Evolutionary conservation across 2,888 invertebrate genomes (phyloP).

Genomic region (Drosophila yooni): DNA sequence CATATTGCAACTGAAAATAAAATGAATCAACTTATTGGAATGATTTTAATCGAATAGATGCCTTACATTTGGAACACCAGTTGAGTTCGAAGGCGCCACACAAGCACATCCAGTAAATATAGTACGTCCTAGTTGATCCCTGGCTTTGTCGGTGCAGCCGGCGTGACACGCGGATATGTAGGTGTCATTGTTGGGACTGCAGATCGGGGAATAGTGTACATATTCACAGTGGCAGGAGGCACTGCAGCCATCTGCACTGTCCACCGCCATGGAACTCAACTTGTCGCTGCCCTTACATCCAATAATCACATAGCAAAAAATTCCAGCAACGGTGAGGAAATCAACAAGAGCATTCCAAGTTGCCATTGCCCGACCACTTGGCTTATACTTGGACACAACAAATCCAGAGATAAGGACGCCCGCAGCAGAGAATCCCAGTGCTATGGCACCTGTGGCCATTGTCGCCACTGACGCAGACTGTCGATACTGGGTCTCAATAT

Average conservation of each 20-base stretch:
- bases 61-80: slow-evolving; percentile 24
- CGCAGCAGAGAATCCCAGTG: slow-evolving; percentile 88
- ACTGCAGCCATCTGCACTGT: slow-evolving; percentile 86
- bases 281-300: slow-evolving; percentile 88
- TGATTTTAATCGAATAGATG: background rate
- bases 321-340: slow-evolving; percentile 87
- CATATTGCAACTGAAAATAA: slow-evolving; percentile 48
- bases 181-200: slow-evolving; percentile 88
- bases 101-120: slow-evolving; percentile 61
- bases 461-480: slow-evolving; percentile 89
- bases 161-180: slow-evolving; percentile 92
- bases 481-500: slow-evolving; percentile 92
- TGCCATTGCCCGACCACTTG: slow-evolving; percentile 87
- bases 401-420: slow-evolving; percentile 88
- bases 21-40: background rate
- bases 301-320: slow-evolving; percentile 88
- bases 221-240: slow-evolving; percentile 89
- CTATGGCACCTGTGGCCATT: slow-evolving; percentile 89
- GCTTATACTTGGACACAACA: slow-evolving; percentile 88
- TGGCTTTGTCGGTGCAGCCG: slow-evolving; percentile 86
- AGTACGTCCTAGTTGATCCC: slow-evolving; percentile 46
- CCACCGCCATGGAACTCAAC: slow-evolving; percentile 38
- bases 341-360: slow-evolving; percentile 89
- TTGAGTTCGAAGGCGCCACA: slow-evolving; percentile 22
- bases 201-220: slow-evolving; percentile 90